Conservation (phyloP, 1,140 invertebrate genomes). For the Ganaspis sp. region DNA sequence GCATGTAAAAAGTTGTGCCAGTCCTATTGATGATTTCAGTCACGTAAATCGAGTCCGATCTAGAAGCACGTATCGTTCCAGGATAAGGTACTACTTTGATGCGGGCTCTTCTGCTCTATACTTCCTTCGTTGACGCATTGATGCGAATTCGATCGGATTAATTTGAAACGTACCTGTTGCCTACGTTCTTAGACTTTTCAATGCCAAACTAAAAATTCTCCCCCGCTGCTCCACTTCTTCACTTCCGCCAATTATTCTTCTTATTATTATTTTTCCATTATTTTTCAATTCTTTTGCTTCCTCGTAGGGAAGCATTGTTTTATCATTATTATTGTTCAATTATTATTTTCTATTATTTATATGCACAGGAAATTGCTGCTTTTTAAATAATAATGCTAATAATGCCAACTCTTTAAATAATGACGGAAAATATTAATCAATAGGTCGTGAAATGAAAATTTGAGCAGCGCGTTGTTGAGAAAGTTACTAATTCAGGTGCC, state of each 20-base stretch:
- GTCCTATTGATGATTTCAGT: conserved; percentile 7
- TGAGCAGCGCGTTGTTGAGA: too few relatives aligned
- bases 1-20: conserved; percentile 22
- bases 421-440: too few relatives aligned
- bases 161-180: conserved; percentile 26
- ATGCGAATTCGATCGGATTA: conserved; percentile 28
- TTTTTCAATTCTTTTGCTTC: too few relatives aligned
- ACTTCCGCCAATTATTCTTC: neutral
- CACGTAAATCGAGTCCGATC: conserved; percentile 13
- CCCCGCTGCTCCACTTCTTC: neutral
- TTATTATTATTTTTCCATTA: neutral
- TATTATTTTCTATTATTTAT: too few relatives aligned
- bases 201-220: neutral
- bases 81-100: conserved; percentile 9
- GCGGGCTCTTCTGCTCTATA: neutral
- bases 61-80: conserved; percentile 4
- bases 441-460: too few relatives aligned
- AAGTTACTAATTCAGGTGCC: neutral
- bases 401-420: too few relatives aligned
- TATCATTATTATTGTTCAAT: too few relatives aligned
- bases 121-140: conserved; percentile 26
- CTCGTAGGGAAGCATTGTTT: too few relatives aligned
- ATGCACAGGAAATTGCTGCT: too few relatives aligned
- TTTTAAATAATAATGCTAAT: too few relatives aligned
- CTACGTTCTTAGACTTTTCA: conserved; percentile 18